Conservation (phyloP, 1,140 invertebrate genomes). For the Penaeus indicus region DNA sequence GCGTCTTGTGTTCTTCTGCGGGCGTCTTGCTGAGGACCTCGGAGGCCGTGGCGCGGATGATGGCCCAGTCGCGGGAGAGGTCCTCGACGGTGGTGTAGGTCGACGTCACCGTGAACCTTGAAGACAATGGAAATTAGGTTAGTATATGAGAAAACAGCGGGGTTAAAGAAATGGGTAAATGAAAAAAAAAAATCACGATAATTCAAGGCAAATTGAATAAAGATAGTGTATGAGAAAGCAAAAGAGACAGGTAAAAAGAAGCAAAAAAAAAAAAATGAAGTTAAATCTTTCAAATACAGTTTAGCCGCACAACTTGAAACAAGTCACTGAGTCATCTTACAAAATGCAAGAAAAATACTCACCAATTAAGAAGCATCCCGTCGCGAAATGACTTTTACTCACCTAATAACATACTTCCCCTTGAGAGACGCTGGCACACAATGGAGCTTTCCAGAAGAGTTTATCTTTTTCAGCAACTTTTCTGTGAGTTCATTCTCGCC, state of each 20-base stretch:
- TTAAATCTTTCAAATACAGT: too few relatives aligned
- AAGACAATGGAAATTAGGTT: neutral
- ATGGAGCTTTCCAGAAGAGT: conserved; percentile 81
- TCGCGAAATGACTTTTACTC: neutral
- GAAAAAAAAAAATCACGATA: neutral
- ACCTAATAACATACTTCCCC: conserved; percentile 77
- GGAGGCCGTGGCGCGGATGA: conserved; percentile 85
- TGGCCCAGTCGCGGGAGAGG: conserved; percentile 84
- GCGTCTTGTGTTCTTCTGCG: conserved; percentile 58
- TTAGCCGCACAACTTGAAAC: too few relatives aligned
- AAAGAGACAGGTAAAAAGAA: too few relatives aligned
- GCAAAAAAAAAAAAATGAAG: too few relatives aligned
- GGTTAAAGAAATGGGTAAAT: neutral
- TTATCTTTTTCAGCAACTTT: conserved; percentile 81
- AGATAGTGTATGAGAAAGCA: too few relatives aligned
- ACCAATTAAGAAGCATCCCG: neutral
- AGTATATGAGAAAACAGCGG: too few relatives aligned
- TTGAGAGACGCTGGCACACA: conserved; percentile 85
- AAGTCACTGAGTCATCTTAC: too few relatives aligned
- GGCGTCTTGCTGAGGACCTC: conserved; percentile 74
- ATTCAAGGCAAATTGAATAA: too few relatives aligned
- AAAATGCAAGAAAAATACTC: neutral
- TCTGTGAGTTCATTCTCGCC: conserved; percentile 82
- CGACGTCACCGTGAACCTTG: conserved; percentile 91
- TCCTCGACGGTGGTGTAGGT: conserved; percentile 82